These are phyloP conservation scores for Aspidoscelis tigris DNA, from an alignment of 2,113 vertebrate species.

Conservation along the genomic window DNA sequence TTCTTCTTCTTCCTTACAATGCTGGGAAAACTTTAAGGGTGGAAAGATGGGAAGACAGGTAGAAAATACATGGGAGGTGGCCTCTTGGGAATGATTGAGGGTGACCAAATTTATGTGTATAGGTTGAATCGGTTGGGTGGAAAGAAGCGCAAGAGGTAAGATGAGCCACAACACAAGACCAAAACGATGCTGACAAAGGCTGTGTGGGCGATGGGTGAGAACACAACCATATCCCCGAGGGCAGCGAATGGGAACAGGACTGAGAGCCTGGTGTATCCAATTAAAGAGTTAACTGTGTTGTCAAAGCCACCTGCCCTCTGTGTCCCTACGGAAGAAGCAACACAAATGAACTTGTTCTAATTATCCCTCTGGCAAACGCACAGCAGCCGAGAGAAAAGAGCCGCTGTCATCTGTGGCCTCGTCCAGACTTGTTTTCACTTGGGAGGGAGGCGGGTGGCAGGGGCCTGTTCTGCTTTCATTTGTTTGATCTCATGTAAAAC, in stretches of 20 bases:
- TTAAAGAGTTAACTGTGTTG: slow-evolving; percentile 25
- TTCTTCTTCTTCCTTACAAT: background rate
- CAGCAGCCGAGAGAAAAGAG: background rate
- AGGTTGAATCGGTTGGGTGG: background rate
- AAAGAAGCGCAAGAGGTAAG: background rate
- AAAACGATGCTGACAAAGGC: background rate
- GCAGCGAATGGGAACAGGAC: background rate
- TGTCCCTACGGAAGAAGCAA: slow-evolving; percentile 2
- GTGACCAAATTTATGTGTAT: background rate
- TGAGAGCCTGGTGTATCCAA: slow-evolving; percentile 17
- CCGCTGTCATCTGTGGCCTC: background rate
- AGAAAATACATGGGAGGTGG: background rate
- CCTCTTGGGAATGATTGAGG: background rate
- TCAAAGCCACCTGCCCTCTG: slow-evolving; percentile 4
- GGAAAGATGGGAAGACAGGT: background rate
- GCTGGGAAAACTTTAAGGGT: background rate
- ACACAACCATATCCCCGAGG: background rate
- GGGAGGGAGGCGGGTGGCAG: background rate
- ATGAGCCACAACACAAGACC: background rate
- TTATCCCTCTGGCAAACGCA: slow-evolving; percentile 28
- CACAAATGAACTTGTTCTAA: slow-evolving; percentile 26
- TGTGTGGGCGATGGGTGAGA: background rate
- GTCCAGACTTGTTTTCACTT: background rate
- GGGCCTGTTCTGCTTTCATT: background rate
- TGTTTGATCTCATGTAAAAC: background rate